Percentiles rank a stretch among this genome's conserved stretches.
These are phyloP conservation scores for Eleginops maclovinus DNA, from an alignment of 2,113 vertebrate genomes.

Conservation along the genomic window DNA sequence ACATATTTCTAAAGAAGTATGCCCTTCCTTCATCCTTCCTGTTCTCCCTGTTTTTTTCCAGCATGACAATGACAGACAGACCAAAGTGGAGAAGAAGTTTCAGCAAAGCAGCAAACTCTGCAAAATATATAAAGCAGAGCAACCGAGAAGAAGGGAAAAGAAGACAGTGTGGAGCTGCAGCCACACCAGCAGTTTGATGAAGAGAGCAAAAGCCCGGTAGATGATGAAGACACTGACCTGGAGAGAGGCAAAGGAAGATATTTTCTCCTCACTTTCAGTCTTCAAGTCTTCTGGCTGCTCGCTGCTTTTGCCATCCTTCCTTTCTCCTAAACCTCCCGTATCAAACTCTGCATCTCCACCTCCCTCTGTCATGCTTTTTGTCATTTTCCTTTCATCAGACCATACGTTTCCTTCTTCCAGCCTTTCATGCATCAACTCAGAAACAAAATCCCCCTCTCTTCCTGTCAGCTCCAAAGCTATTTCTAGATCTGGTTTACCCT, in stretches of 20 bases:
- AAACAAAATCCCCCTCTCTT: background rate
- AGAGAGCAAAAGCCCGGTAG: background rate
- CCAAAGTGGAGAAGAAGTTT: conserved; percentile 21
- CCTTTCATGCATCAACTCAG: background rate
- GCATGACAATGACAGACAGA: conserved; percentile 1
- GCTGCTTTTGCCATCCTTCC: background rate
- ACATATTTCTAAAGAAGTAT: no score
- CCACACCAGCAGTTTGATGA: conserved; percentile 28
- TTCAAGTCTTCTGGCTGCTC: background rate
- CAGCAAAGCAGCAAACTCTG: conserved; percentile 42
- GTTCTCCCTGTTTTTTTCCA: background rate
- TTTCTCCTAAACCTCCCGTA: background rate
- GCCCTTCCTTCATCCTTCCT: background rate
- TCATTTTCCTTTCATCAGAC: background rate
- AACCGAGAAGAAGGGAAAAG: background rate
- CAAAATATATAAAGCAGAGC: background rate
- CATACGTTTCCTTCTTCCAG: background rate
- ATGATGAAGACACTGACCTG: conserved; percentile 73
- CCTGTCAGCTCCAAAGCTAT: background rate
- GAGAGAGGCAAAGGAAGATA: conserved; percentile 14
- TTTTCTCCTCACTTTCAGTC: background rate
- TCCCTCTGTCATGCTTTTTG: fast-evolving
- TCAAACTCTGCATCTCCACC: background rate
- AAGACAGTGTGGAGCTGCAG: conserved; percentile 14
- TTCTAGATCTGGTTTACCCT: background rate